Conservation (phyloP, 1,140 invertebrate genomes). For the Phymorhynchus buccinoides region DNA sequence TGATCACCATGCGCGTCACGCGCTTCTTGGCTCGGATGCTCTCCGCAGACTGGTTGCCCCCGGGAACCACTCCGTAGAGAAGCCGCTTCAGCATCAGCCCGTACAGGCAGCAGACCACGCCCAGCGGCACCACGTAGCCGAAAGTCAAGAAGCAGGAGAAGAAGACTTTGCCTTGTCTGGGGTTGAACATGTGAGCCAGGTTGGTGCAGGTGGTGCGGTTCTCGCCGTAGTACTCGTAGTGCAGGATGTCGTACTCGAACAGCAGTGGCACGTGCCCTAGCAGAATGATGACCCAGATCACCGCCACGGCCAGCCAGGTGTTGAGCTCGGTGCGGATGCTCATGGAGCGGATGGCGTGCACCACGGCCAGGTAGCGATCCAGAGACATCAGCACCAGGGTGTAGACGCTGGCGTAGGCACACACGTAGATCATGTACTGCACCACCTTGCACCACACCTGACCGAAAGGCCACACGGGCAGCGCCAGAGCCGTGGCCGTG, state of each 20-base stretch:
- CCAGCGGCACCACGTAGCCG: slow-evolving; percentile 74
- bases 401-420: slow-evolving; percentile 93
- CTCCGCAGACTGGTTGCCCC: slow-evolving; percentile 81
- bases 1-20: slow-evolving; percentile 93
- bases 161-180: slow-evolving; percentile 55
- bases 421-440: slow-evolving; percentile 82
- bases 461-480: slow-evolving; percentile 87
- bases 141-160: slow-evolving; percentile 74
- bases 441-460: slow-evolving; percentile 92
- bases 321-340: slow-evolving; percentile 88
- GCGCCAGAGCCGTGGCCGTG: slow-evolving; percentile 72
- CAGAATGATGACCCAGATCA: slow-evolving; percentile 86
- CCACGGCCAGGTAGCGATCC: slow-evolving; percentile 94
- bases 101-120: slow-evolving; percentile 90
- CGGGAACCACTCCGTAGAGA: slow-evolving; percentile 80
- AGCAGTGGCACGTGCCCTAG: slow-evolving; percentile 83
- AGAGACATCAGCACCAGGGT: slow-evolving; percentile 95
- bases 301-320: slow-evolving; percentile 80
- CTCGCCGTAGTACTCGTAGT: slow-evolving; percentile 77
- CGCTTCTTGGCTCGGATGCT: slow-evolving; percentile 87
- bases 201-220: slow-evolving; percentile 63
- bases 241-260: slow-evolving; percentile 82
- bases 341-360: slow-evolving; percentile 93
- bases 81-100: slow-evolving; percentile 88
- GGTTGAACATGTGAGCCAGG: slow-evolving; percentile 18